A percentile compares a stretch with the other conserved stretches of the same genome.
Conservation (phyloP, 2,113 vertebrate species). For the Riparia riparia region DNA sequence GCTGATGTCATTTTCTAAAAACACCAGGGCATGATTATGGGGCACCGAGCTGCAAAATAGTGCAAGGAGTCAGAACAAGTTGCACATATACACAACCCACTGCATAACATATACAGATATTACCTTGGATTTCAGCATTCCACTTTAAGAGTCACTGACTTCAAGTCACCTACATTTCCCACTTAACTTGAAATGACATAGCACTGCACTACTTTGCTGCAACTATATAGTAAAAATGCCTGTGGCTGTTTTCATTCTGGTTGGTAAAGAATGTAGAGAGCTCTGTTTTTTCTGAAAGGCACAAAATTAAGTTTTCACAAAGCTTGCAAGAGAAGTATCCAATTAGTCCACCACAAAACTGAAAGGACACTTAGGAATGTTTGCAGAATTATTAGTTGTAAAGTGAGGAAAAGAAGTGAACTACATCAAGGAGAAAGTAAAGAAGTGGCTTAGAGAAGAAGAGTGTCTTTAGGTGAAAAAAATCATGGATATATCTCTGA, state of each 20-base stretch:
- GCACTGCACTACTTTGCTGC: background rate
- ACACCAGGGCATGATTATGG: background rate
- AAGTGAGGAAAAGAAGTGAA: background rate
- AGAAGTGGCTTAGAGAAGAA: background rate
- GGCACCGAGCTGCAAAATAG: background rate
- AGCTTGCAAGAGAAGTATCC: background rate
- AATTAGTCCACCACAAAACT: background rate
- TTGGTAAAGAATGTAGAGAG: background rate
- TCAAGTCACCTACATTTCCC: background rate
- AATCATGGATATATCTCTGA: background rate
- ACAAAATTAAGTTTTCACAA: background rate
- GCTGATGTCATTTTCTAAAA: background rate
- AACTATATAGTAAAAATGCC: background rate
- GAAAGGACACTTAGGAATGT: background rate
- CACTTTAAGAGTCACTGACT: background rate
- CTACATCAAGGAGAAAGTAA: background rate
- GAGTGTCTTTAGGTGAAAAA: background rate
- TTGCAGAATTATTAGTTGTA: background rate
- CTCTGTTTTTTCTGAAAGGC: background rate
- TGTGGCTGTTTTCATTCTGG: background rate
- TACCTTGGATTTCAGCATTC: background rate
- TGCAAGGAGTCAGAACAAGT: background rate
- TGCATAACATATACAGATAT: background rate
- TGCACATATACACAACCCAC: background rate
- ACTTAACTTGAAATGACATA: background rate